Evolutionary conservation across 2,888 invertebrate species (phyloP).

Genomic region (Oscheius onirici): DNA sequence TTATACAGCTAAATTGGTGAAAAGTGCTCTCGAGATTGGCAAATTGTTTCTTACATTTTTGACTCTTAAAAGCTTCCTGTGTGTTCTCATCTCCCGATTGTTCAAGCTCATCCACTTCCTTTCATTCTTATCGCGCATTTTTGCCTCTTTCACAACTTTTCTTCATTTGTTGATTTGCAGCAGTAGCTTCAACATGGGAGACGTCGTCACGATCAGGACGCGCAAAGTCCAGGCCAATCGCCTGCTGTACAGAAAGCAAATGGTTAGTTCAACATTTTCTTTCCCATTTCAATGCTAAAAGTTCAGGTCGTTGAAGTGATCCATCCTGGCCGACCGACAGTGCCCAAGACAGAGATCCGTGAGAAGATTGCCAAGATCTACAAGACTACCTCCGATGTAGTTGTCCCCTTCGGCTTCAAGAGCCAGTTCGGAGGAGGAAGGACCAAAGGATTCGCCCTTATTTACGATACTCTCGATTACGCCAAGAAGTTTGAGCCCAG

Average conservation of each 20-base stretch:
- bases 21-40: no score
- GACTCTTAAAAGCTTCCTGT: background rate
- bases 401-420: slow-evolving; percentile 84
- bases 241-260: slow-evolving; percentile 96
- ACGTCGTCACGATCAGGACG: slow-evolving; percentile 88
- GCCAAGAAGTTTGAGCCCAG: slow-evolving; percentile 99
- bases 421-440: slow-evolving; percentile 99
- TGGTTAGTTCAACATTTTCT: slow-evolving; percentile 81
- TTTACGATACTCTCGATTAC: slow-evolving; percentile 95
- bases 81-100: background rate
- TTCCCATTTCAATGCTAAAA: slow-evolving; percentile 21
- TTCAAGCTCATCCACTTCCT: background rate
- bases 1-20: no score
- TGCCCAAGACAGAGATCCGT: slow-evolving; percentile 94
- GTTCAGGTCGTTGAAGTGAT: slow-evolving; percentile 87
- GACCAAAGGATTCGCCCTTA: slow-evolving; percentile 94
- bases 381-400: slow-evolving; percentile 93
- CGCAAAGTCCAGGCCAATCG: slow-evolving; percentile 99
- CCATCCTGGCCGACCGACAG: slow-evolving; percentile 93
- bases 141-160: background rate
- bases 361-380: slow-evolving; percentile 97
- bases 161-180: background rate
- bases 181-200: slow-evolving; percentile 44
- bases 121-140: background rate
- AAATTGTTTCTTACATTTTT: no score